A percentile compares a stretch with the other conserved stretches of the same genome.
Evolutionary conservation across 2,113 vertebrate species (phyloP).

Genomic region (Psephotus haematonotus): DNA sequence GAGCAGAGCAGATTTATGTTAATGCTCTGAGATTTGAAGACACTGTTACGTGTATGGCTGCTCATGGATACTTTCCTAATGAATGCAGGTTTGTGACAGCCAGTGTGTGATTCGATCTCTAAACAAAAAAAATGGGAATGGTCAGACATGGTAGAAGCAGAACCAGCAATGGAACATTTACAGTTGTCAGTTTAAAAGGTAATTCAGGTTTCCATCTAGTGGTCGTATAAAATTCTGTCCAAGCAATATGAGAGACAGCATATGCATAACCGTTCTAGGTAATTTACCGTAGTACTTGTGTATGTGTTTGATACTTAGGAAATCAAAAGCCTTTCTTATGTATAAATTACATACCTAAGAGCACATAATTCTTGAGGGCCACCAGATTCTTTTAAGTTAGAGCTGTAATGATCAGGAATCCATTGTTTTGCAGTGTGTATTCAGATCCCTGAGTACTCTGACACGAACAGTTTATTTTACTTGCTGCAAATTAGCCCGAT

Average conservation of each 20-base stretch:
- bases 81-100: not conserved
- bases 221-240: conserved; percentile 24
- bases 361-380: not conserved
- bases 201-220: conserved; percentile 66
- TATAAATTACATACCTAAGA: not conserved
- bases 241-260: not conserved
- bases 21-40: not conserved
- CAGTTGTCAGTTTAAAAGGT: not conserved
- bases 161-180: not conserved
- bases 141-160: not conserved
- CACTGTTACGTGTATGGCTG: not conserved
- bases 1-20: not conserved
- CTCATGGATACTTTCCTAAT: not conserved
- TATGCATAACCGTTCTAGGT: not conserved
- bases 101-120: not conserved
- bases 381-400: not conserved
- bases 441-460: not conserved
- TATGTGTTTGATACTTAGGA: not conserved
- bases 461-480: not conserved
- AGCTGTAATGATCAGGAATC: not conserved
- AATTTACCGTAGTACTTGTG: not conserved
- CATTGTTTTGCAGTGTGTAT: not conserved
- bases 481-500: not conserved
- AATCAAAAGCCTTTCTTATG: not conserved
- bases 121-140: not conserved